Conservation (phyloP, 2,797 vertebrate species). For the Poecilia wingei region DNA sequence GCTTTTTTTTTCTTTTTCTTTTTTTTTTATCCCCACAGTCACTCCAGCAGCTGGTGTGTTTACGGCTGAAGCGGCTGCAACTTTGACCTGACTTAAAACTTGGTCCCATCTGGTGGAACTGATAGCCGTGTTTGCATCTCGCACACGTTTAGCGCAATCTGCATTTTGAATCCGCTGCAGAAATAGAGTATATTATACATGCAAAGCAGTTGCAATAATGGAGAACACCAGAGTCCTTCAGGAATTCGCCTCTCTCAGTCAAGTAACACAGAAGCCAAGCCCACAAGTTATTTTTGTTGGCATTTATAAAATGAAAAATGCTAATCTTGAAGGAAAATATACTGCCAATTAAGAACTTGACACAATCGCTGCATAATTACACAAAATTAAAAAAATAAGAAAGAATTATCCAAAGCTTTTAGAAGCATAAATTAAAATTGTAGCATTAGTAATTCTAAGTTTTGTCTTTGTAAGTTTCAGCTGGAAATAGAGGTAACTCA, state of each 20-base stretch:
- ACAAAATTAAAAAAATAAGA: neutral
- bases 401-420: neutral
- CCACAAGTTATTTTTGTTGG: neutral
- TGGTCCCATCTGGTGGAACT: neutral
- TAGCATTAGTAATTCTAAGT: neutral
- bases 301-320: neutral
- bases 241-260: neutral
- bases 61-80: neutral
- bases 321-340: neutral
- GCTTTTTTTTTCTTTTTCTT: fast-evolving
- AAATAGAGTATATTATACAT: neutral
- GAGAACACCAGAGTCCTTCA: neutral
- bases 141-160: neutral
- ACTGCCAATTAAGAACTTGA: neutral
- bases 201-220: neutral
- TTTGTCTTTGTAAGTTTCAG: neutral
- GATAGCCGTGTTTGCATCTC: neutral
- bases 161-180: neutral
- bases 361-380: neutral
- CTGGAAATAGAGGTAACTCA: neutral
- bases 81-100: neutral
- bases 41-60: neutral
- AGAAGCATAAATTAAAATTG: neutral
- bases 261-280: neutral
- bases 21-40: neutral